phyloP scores from a whole-genome alignment of 2,113 vertebrate species.

The Elephas maximus region DNA sequence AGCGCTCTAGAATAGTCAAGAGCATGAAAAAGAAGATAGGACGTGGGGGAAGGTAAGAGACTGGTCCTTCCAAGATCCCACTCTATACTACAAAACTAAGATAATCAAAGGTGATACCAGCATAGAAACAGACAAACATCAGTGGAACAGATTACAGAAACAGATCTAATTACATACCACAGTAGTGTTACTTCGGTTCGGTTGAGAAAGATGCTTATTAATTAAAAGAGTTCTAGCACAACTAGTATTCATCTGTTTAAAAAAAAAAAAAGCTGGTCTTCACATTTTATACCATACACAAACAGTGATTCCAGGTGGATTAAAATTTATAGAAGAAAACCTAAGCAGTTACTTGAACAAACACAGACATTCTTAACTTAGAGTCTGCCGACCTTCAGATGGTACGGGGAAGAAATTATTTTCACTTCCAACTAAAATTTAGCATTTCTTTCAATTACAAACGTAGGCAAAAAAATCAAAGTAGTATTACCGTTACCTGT shows the following conservation, averaged over 20 bases:
- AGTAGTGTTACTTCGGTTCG: background rate
- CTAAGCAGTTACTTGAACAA: background rate
- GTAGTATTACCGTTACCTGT: background rate
- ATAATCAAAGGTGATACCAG: background rate
- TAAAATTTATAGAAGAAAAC: constrained; percentile 31
- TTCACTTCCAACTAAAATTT: background rate
- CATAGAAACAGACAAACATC: background rate
- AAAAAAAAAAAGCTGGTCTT: background rate
- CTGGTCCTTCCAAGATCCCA: background rate
- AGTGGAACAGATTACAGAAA: background rate
- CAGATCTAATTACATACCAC: background rate
- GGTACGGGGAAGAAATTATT: background rate
- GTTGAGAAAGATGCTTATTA: background rate
- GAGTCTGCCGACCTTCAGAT: background rate
- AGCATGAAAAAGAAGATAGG: background rate
- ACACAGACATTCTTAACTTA: background rate
- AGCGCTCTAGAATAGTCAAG: background rate
- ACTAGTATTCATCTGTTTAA: background rate
- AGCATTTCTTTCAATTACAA: background rate
- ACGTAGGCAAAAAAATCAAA: background rate
- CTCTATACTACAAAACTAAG: background rate
- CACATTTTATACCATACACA: background rate
- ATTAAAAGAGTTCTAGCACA: background rate
- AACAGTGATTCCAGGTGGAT: background rate
- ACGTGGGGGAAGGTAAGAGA: background rate